Conservation (phyloP, 2,113 vertebrate genomes). For the Marmota flaviventris region DNA sequence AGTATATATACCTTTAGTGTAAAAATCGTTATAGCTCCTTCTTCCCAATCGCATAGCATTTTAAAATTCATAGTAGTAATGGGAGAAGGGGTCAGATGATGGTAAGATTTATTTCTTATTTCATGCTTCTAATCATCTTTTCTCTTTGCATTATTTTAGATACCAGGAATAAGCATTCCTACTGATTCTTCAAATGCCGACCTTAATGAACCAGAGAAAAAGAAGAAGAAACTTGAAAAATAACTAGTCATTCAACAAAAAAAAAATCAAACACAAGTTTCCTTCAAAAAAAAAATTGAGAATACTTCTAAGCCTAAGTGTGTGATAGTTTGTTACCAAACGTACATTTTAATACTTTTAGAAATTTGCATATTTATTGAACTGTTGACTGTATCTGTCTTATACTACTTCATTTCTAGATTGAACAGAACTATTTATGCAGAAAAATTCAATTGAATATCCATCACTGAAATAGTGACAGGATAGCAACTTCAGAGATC, state of each 20-base stretch:
- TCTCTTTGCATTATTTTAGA: constrained; percentile 84
- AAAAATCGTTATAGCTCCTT: background rate
- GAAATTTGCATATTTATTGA: constrained; percentile 80
- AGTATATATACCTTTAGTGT: background rate
- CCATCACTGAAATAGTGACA: constrained; percentile 73
- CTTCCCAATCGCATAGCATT: background rate
- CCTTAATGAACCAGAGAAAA: constrained; percentile 89
- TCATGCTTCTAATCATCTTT: background rate
- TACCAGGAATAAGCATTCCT: constrained; percentile 88
- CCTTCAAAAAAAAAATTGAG: background rate
- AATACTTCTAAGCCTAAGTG: constrained; percentile 45
- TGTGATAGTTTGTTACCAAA: constrained; percentile 78
- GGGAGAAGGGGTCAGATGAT: background rate
- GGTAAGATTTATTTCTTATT: background rate
- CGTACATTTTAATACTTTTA: constrained; percentile 81
- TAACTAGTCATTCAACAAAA: constrained; percentile 82
- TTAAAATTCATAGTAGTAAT: background rate
- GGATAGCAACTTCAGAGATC: constrained; percentile 63
- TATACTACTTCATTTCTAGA: constrained; percentile 19
- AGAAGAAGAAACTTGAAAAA: constrained; percentile 91
- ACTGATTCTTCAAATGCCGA: constrained; percentile 52
- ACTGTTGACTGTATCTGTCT: constrained; percentile 59
- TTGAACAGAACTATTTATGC: constrained; percentile 71
- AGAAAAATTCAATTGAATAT: constrained; percentile 74
- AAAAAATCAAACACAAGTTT: constrained; percentile 31